phyloP scores from a whole-genome alignment of 1,140 invertebrate species.

The Phenacoccus solenopsis region DNA sequence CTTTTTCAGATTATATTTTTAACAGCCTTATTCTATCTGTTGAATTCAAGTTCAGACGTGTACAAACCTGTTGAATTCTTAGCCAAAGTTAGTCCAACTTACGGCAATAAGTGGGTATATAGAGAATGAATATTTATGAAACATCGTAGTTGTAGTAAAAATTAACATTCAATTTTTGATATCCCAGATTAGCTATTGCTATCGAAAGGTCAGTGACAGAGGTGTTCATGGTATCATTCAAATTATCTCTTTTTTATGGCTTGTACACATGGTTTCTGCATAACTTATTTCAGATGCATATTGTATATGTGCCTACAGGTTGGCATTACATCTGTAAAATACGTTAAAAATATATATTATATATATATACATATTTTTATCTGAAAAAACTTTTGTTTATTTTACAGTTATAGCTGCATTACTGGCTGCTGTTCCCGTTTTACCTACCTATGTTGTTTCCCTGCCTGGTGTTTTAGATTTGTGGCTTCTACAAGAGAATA shows the following conservation, averaged over 20 bases:
- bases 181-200: conserved; percentile 70
- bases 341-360: background rate
- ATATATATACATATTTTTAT: background rate
- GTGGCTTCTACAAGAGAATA: conserved; percentile 75
- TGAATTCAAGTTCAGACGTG: conserved; percentile 72
- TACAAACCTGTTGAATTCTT: conserved; percentile 87
- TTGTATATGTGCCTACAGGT: conserved; percentile 89
- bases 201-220: conserved; percentile 53
- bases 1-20: conserved; percentile 78
- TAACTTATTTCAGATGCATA: conserved; percentile 84
- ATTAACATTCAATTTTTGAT: no score
- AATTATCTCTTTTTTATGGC: conserved; percentile 93
- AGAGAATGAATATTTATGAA: conserved; percentile 19
- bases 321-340: conserved; percentile 10
- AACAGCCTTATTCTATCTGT: conserved; percentile 87
- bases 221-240: conserved; percentile 89
- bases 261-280: conserved; percentile 97
- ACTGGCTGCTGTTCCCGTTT: conserved; percentile 84
- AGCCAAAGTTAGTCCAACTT: conserved; percentile 54
- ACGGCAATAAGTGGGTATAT: conserved; percentile 39
- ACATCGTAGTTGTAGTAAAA: background rate
- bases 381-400: conserved; percentile 25
- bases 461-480: conserved; percentile 87
- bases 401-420: conserved; percentile 69
- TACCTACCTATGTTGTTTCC: conserved; percentile 88